A percentile compares a stretch with the other conserved stretches of the same genome.
Evolutionary conservation across 2,113 vertebrate species (phyloP).

Genomic region (Elachura formosa): DNA sequence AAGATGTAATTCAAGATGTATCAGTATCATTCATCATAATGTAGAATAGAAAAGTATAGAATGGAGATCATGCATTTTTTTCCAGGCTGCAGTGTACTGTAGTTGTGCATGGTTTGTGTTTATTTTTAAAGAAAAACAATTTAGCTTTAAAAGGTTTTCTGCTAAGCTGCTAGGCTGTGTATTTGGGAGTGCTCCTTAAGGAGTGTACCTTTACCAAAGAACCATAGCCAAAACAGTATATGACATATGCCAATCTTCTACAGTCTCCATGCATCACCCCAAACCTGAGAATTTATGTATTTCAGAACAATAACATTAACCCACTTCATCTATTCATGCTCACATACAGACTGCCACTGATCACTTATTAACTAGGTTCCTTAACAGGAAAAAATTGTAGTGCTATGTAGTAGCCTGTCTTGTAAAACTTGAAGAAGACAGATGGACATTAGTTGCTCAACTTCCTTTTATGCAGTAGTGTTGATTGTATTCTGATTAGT

Average conservation of each 20-base stretch:
- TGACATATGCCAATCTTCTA: accelerated
- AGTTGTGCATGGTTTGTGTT: neutral
- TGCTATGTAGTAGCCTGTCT: neutral
- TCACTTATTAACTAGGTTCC: neutral
- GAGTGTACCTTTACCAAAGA: neutral
- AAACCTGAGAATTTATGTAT: neutral
- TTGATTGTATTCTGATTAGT: neutral
- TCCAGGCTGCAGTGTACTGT: neutral
- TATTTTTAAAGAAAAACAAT: neutral
- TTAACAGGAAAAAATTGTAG: neutral
- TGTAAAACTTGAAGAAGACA: neutral
- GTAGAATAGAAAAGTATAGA: neutral
- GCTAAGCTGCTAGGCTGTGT: neutral
- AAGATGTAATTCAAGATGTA: too few species aligned
- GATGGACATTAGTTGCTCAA: neutral
- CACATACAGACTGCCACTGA: neutral
- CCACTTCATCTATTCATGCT: neutral
- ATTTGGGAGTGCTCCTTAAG: neutral
- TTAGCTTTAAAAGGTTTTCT: neutral
- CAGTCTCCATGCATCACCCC: neutral
- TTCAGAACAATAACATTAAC: neutral
- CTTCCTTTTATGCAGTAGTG: neutral
- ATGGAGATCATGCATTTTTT: neutral
- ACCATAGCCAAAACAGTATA: neutral
- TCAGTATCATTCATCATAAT: neutral